Percentiles rank a stretch among this genome's conserved stretches.
These are phyloP conservation scores for Trichogramma pretiosum DNA, from an alignment of 1,140 invertebrate genomes.

Conservation along the genomic window DNA sequence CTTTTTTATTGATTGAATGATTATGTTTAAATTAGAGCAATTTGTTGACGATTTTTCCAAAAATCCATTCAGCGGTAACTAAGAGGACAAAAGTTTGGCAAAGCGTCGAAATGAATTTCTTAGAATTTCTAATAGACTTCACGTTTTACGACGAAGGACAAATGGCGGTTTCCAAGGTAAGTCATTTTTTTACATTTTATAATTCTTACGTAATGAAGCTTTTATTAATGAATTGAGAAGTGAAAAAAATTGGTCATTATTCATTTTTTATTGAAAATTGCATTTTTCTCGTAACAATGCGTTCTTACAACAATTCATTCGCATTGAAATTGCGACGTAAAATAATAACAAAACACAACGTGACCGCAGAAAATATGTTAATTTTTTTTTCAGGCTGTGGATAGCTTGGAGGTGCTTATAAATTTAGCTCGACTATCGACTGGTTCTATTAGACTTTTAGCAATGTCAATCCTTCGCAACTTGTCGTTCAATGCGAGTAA, in stretches of 20 bases:
- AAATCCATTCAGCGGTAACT: constrained; percentile 34
- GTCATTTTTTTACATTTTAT: background rate
- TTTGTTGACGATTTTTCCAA: constrained; percentile 34
- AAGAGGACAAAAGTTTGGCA: constrained; percentile 35
- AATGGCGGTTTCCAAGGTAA: constrained; percentile 36
- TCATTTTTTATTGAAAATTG: too few relatives aligned
- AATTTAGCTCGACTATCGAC: constrained; percentile 29
- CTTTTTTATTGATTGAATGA: too few relatives aligned
- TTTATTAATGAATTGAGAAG: too few relatives aligned
- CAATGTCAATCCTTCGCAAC: constrained; percentile 36
- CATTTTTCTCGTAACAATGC: too few relatives aligned
- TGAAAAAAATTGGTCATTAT: too few relatives aligned
- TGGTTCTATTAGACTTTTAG: constrained; percentile 28
- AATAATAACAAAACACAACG: too few relatives aligned
- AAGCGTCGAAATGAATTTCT: constrained; percentile 33
- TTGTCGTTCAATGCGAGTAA: constrained; percentile 34
- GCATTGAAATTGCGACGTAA: background rate
- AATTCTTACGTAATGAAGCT: too few relatives aligned
- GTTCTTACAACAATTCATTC: background rate
- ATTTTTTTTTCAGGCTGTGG: constrained; percentile 26
- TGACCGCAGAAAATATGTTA: too few relatives aligned
- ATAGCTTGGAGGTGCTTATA: constrained; percentile 35
- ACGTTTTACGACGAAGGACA: constrained; percentile 42
- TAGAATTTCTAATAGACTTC: constrained; percentile 41
- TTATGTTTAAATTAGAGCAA: constrained; percentile 35